Evolutionary conservation across 2,888 invertebrate species (phyloP).

Genomic region (Pristionchus japonicus): DNA sequence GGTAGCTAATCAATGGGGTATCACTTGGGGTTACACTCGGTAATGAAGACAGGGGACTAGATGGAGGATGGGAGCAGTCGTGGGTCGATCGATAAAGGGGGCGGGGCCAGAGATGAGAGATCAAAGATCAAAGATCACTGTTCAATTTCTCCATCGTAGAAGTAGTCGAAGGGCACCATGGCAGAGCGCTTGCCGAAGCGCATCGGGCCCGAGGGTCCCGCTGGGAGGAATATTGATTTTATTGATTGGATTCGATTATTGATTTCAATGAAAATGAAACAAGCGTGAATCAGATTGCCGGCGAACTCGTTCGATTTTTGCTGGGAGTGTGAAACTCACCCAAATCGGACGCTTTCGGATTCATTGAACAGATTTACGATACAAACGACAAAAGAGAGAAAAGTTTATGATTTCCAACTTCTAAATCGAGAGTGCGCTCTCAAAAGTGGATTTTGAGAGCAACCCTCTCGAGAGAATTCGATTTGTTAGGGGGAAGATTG

Average conservation of each 20-base stretch:
- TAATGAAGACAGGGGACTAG: neutral
- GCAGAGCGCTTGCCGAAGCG: conserved; percentile 42
- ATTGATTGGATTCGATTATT: neutral
- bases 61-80: neutral
- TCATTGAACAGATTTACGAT: too few species aligned
- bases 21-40: neutral
- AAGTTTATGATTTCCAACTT: neutral
- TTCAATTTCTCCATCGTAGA: neutral
- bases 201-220: conserved; percentile 40
- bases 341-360: too few species aligned
- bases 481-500: neutral
- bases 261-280: neutral
- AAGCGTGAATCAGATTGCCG: neutral
- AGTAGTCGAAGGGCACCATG: conserved; percentile 32
- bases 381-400: too few species aligned
- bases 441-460: neutral
- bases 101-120: neutral
- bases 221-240: neutral
- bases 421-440: neutral
- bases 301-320: neutral
- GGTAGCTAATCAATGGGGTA: neutral
- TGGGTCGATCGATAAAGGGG: neutral
- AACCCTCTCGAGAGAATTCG: neutral
- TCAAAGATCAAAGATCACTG: conserved; percentile 28
- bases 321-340: too few species aligned